These are phyloP conservation scores for Lepidothrix coronata DNA, from an alignment of 2,113 vertebrate species.

Conservation along the genomic window DNA sequence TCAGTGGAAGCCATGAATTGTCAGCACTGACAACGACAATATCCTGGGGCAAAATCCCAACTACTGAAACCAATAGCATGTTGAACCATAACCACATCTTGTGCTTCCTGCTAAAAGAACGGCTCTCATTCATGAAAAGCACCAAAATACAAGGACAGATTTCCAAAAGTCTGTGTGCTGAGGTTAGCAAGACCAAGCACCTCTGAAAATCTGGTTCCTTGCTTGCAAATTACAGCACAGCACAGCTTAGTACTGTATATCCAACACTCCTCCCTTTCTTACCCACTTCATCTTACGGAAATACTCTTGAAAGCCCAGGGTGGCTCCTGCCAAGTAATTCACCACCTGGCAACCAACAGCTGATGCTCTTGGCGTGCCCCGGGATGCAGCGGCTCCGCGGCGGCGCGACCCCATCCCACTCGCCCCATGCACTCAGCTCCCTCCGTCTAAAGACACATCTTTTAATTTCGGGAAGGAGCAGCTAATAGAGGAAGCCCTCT, in stretches of 20 bases:
- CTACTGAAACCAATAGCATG: not conserved
- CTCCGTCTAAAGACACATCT: not conserved
- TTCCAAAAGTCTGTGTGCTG: not conserved
- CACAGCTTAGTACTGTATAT: not conserved
- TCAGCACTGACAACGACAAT: not conserved
- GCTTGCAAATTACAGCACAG: not conserved
- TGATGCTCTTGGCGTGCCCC: not conserved
- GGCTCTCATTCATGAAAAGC: not conserved
- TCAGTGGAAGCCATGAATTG: not conserved
- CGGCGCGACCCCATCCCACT: not conserved
- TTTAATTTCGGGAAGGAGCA: too few relatives aligned
- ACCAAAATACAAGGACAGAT: not conserved
- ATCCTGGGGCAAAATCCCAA: not conserved
- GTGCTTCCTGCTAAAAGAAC: not conserved
- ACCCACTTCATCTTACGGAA: not conserved
- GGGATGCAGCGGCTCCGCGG: not conserved
- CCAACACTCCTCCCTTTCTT: not conserved
- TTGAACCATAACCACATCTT: not conserved
- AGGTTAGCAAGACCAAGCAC: not conserved
- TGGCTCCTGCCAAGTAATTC: not conserved
- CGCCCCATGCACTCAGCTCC: too few relatives aligned
- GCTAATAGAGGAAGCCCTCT: not conserved
- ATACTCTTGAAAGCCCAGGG: not conserved
- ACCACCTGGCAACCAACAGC: not conserved
- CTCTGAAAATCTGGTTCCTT: not conserved